Conservation (phyloP, 2,888 invertebrate genomes). For the Nineta flava region DNA sequence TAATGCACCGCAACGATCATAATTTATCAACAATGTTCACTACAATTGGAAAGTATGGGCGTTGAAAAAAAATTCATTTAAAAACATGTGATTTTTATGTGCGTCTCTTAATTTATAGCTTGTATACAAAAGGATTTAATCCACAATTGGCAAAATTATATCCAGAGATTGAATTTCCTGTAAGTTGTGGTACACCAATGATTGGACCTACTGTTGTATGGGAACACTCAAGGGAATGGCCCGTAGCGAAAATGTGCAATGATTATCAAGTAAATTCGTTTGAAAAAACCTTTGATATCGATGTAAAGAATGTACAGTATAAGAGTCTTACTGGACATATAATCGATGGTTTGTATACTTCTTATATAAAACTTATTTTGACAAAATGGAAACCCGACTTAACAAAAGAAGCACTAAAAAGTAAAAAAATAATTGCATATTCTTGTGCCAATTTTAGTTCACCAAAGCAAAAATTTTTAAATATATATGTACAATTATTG, state of each 20-base stretch:
- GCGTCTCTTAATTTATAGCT: constrained; percentile 21
- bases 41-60: constrained; percentile 42
- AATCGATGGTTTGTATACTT: constrained; percentile 61
- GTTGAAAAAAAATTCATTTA: too few relatives aligned
- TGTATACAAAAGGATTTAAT: constrained; percentile 63
- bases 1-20: constrained; percentile 57
- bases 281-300: constrained; percentile 42
- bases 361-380: too few relatives aligned
- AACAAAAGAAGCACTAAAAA: too few relatives aligned
- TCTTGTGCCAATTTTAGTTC: too few relatives aligned
- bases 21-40: constrained; percentile 41
- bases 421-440: too few relatives aligned
- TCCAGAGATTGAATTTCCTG: constrained; percentile 61
- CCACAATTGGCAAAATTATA: constrained; percentile 62
- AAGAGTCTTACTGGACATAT: constrained; percentile 64
- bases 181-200: constrained; percentile 73
- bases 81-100: too few relatives aligned
- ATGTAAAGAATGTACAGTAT: constrained; percentile 45
- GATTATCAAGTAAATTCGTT: constrained; percentile 51
- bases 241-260: constrained; percentile 48
- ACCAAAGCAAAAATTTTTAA: too few relatives aligned
- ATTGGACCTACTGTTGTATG: constrained; percentile 68
- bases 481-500: too few relatives aligned
- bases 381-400: too few relatives aligned
- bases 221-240: constrained; percentile 71